Conservation (phyloP, 1,140 invertebrate species). For the Polyergus mexicanus region DNA sequence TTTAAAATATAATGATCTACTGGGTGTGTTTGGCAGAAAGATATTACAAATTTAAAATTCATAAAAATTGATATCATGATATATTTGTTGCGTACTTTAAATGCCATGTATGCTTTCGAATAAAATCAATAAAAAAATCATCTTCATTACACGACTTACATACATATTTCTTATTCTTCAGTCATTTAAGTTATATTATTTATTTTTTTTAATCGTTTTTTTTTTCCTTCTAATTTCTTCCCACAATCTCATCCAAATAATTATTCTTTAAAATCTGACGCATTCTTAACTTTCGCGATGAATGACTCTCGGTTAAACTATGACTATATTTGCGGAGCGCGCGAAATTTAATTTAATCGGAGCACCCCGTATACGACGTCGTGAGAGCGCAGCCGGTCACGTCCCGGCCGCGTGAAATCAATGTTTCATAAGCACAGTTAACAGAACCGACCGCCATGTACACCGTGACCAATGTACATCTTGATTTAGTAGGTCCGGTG, state of each 20-base stretch:
- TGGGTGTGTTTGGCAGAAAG: constrained; percentile 66
- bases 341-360: constrained; percentile 51
- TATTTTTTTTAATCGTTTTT: not conserved
- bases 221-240: not conserved
- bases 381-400: constrained; percentile 76
- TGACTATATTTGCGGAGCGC: not conserved
- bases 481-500: constrained; percentile 86
- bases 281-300: not conserved
- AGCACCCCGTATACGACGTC: constrained; percentile 81
- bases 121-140: not conserved
- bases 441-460: constrained; percentile 82
- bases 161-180: not conserved
- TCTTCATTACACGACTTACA: not conserved
- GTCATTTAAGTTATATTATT: not conserved
- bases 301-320: not conserved
- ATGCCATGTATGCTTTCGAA: not conserved
- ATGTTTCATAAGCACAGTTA: constrained; percentile 86
- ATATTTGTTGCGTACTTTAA: not conserved
- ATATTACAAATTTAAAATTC: constrained; percentile 21
- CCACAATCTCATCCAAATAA: not conserved
- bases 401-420: constrained; percentile 85
- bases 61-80: not conserved
- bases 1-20: constrained; percentile 69
- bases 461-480: constrained; percentile 87
- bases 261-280: not conserved